Evolutionary conservation across 2,888 invertebrate genomes (phyloP).

Genomic region (Entomobrya multifasciata): DNA sequence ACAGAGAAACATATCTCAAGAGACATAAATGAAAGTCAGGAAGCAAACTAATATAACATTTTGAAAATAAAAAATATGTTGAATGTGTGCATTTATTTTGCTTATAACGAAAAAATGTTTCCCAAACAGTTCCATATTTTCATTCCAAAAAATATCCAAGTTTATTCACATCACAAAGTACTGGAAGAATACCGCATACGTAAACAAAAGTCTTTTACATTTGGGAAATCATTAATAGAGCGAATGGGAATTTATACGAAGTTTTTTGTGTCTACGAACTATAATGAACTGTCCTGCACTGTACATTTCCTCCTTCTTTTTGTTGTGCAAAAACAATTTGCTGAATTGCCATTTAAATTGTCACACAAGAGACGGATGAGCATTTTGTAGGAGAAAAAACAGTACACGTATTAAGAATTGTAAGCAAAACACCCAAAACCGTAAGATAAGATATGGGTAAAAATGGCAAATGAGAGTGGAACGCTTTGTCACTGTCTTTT

Average conservation of each 20-base stretch:
- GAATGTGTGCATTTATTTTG: no score
- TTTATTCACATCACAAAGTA: background rate
- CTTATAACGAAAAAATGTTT: background rate
- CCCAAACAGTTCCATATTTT: no score
- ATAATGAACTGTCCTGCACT: background rate
- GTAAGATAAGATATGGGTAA: conserved; percentile 7
- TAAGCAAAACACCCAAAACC: background rate
- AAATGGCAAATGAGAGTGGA: conserved; percentile 46
- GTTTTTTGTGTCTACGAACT: background rate
- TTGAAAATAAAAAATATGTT: no score
- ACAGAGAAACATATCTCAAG: no score
- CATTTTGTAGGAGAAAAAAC: background rate
- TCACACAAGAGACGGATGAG: conserved; percentile 7
- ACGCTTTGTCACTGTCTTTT: conserved; percentile 45
- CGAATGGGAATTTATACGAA: background rate
- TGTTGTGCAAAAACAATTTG: background rate
- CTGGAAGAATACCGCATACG: background rate
- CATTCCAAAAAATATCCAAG: no score
- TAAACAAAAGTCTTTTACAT: background rate
- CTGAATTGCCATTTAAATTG: conserved; percentile 28
- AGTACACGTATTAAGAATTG: background rate
- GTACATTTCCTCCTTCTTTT: background rate
- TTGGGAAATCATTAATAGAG: conserved; percentile 37
- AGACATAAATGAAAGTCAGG: no score
- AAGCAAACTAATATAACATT: no score